Evolutionary conservation across 2,113 vertebrate genomes (phyloP).

Genomic region (Onychostruthus taczanowskii): DNA sequence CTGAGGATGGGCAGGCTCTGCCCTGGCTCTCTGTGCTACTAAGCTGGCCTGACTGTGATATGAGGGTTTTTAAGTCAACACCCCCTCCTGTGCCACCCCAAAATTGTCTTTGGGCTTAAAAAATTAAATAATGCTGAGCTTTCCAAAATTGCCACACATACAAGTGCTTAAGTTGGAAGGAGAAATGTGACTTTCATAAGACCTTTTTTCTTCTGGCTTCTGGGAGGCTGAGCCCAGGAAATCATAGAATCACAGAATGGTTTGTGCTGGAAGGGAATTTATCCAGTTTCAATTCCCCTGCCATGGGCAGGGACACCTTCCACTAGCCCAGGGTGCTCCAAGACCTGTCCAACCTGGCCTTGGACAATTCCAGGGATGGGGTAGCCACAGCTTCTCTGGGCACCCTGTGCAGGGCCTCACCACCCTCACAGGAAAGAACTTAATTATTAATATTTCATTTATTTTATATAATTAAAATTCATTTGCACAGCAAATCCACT

Average conservation of each 20-base stretch:
- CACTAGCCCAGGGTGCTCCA: accelerated
- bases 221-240: not conserved
- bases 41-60: not conserved
- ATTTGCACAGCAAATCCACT: not conserved
- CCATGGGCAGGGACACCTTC: not conserved
- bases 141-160: not conserved
- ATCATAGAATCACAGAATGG: not conserved
- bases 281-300: no score
- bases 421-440: not conserved
- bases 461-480: not conserved
- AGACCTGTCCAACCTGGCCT: not conserved
- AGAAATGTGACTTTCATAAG: not conserved
- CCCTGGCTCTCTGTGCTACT: not conserved
- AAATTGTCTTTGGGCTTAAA: not conserved
- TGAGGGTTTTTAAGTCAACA: not conserved
- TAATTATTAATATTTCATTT: not conserved
- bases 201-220: not conserved
- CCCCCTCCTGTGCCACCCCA: not conserved
- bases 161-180: not conserved
- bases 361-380: not conserved
- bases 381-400: not conserved
- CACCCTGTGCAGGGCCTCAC: accelerated
- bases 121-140: not conserved
- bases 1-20: not conserved
- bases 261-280: not conserved